A percentile compares a stretch with the other conserved stretches of the same genome.
Evolutionary conservation across 2,113 vertebrate genomes (phyloP).

Genomic region (Marcusenius ussheri): DNA sequence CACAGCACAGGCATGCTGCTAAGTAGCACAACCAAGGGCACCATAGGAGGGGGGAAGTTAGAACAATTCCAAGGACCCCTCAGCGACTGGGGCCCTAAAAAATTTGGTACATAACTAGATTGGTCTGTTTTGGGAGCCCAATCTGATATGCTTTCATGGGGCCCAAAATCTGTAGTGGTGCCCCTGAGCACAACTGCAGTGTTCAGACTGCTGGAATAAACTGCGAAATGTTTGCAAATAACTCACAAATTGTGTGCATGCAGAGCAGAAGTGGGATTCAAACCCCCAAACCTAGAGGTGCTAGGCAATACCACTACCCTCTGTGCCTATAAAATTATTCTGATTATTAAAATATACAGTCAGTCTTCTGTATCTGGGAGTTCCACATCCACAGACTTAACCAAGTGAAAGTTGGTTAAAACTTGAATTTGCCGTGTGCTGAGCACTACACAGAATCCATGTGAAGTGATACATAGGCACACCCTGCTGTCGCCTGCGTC

Average conservation of each 20-base stretch:
- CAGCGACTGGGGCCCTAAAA: not conserved
- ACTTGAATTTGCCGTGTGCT: too few species aligned
- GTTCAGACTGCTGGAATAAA: not conserved
- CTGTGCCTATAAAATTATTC: not conserved
- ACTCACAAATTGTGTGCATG: not conserved
- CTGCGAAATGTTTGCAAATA: not conserved
- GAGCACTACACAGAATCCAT: too few species aligned
- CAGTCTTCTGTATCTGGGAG: too few species aligned
- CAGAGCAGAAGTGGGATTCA: not conserved
- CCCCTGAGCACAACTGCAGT: not conserved
- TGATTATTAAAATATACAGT: not conserved
- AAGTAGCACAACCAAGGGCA: too few species aligned
- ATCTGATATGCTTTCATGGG: not conserved
- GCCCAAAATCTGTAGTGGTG: not conserved
- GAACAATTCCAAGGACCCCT: too few species aligned
- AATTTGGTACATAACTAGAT: not conserved
- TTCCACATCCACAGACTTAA: too few species aligned
- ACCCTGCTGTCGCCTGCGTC: too few species aligned
- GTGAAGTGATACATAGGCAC: too few species aligned
- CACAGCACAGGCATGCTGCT: not conserved
- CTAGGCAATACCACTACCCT: not conserved
- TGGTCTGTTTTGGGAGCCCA: not conserved
- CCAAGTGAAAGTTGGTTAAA: too few species aligned
- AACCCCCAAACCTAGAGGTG: not conserved
- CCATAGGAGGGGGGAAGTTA: too few species aligned